Percentiles rank a stretch among this genome's conserved stretches.
Evolutionary conservation across 1,140 invertebrate genomes (phyloP).

Genomic region (Dendroctonus valens): DNA sequence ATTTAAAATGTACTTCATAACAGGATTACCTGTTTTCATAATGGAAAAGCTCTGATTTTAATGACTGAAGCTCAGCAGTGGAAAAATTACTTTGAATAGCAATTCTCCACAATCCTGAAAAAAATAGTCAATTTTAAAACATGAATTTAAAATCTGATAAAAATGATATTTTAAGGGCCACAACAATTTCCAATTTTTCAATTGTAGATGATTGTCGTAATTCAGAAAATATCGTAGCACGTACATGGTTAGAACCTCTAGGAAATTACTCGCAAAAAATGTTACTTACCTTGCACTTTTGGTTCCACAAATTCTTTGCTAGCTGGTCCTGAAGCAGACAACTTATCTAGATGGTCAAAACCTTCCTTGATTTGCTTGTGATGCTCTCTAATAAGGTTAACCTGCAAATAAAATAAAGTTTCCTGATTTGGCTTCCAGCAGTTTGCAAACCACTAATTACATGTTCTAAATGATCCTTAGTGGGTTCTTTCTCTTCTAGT

Average conservation of each 20-base stretch:
- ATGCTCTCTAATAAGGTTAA: conserved; percentile 72
- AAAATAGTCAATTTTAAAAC: neutral
- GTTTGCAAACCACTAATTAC: conserved; percentile 1
- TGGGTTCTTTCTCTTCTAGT: conserved; percentile 63
- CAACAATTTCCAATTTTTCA: no score
- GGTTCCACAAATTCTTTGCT: conserved; percentile 86
- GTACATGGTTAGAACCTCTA: no score
- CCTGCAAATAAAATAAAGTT: conserved; percentile 33
- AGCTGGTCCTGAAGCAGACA: conserved; percentile 70
- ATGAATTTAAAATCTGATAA: no score
- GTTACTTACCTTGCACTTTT: conserved; percentile 67
- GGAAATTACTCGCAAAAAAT: neutral
- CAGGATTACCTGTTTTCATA: conserved; percentile 65
- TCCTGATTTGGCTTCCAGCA: neutral
- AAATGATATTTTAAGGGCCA: no score
- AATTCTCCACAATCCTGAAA: conserved; percentile 70
- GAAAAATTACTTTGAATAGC: conserved; percentile 79
- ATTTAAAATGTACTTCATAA: no score
- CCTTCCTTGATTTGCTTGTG: conserved; percentile 76
- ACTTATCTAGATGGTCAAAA: conserved; percentile 74
- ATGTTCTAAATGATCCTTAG: conserved; percentile 63
- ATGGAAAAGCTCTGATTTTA: conserved; percentile 84
- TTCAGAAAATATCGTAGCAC: no score
- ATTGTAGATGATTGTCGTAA: no score
- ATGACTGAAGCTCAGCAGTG: conserved; percentile 74